Conservation (phyloP, 1,140 invertebrate genomes). For the Zaprionus capensis region DNA sequence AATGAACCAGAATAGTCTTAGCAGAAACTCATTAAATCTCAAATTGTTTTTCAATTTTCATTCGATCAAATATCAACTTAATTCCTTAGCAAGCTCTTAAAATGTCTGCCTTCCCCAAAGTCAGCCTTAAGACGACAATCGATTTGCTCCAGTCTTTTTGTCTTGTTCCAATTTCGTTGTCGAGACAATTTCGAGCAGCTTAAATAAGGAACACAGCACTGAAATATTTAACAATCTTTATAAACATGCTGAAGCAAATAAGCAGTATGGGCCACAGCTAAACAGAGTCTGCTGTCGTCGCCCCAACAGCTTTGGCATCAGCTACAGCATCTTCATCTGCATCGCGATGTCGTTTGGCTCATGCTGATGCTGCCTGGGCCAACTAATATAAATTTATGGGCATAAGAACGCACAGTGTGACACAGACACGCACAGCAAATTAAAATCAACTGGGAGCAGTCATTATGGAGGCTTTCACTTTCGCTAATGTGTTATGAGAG, state of each 20-base stretch:
- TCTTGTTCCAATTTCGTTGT: not conserved
- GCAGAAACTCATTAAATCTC: not conserved
- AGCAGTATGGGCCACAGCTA: constrained; percentile 6
- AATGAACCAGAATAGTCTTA: not conserved
- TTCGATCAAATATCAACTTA: constrained; percentile 2
- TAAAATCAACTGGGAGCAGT: constrained; percentile 79
- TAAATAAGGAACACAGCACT: constrained; percentile 2
- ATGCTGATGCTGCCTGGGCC: constrained; percentile 15
- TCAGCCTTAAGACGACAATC: constrained; percentile 19
- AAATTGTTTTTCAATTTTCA: not conserved
- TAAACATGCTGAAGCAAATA: constrained; percentile 31
- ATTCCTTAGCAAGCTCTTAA: constrained; percentile 6
- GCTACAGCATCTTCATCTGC: constrained; percentile 25
- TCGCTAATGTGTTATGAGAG: constrained; percentile 80
- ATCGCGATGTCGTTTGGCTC: constrained; percentile 28
- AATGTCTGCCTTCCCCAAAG: not conserved
- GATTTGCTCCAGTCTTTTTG: constrained; percentile 25
- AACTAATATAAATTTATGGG: constrained; percentile 76
- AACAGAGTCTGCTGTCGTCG: constrained; percentile 30
- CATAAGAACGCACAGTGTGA: constrained; percentile 58
- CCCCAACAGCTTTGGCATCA: not conserved
- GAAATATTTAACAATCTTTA: constrained; percentile 41
- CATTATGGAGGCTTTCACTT: constrained; percentile 81
- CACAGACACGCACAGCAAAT: constrained; percentile 68
- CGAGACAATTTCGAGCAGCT: constrained; percentile 18